phyloP scores from a whole-genome alignment of 2,888 invertebrate species.

The Diplazon laetatorius region DNA sequence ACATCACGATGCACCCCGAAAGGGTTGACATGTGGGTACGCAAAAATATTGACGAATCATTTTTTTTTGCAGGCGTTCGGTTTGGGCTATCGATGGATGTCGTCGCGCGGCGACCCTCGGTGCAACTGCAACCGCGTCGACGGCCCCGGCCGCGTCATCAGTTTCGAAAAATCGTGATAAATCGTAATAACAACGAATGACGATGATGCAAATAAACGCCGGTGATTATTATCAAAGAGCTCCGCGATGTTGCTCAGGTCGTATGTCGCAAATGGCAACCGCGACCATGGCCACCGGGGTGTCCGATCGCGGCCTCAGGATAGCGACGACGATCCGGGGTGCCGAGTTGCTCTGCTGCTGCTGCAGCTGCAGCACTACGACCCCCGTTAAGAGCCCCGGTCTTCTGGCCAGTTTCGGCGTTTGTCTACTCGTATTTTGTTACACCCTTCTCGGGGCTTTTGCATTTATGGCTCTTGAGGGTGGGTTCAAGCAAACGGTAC shows the following conservation, averaged over 20 bases:
- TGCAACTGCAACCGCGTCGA: constrained; percentile 74
- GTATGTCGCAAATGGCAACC: constrained; percentile 68
- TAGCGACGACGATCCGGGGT: constrained; percentile 70
- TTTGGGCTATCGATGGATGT: constrained; percentile 53
- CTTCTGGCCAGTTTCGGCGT: constrained; percentile 92
- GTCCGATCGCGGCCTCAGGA: constrained; percentile 62
- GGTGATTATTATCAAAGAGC: constrained; percentile 78
- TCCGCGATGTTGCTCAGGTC: constrained; percentile 77
- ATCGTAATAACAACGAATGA: constrained; percentile 15
- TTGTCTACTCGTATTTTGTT: constrained; percentile 93
- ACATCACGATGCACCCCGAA: no score
- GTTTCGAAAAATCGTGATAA: constrained; percentile 28
- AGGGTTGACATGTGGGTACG: no score
- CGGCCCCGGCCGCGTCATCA: constrained; percentile 71
- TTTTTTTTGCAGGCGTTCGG: constrained; percentile 35
- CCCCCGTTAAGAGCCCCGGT: constrained; percentile 83
- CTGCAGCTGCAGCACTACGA: constrained; percentile 84
- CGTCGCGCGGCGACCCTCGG: constrained; percentile 66
- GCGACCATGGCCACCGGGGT: constrained; percentile 61
- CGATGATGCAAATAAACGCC: constrained; percentile 76
- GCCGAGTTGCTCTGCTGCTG: constrained; percentile 84
- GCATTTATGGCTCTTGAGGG: constrained; percentile 94
- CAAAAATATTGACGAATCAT: no score
- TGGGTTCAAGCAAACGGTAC: constrained; percentile 80
- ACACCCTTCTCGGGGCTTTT: constrained; percentile 96